Evolutionary conservation across 2,888 invertebrate species (phyloP), one percentile per base, ranked within the genome.

Genomic region (Agrotis puta): DNA sequence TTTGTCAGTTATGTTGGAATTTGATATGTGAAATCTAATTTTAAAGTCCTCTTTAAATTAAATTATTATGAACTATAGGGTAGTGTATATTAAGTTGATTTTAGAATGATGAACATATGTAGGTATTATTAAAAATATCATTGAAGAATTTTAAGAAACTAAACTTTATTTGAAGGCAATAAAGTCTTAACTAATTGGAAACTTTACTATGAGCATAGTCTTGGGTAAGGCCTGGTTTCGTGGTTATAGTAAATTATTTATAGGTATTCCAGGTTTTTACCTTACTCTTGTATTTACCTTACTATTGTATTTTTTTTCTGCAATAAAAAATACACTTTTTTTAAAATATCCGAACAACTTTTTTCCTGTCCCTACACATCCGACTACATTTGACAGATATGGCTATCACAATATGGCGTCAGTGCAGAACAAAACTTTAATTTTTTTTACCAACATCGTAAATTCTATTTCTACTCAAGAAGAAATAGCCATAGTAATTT

Each of bases 381-480:
- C 0, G 39, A 1, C n/a, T n/a, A n/a, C n/a, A n/a, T 39, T 11
- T 11, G 39, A 11, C 39, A 39, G 39, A 9, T 39, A 39, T 39
- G 39, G 2, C 11, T n/a, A 11, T 33, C 27, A 39, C 1, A 39
- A 1, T 39, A 39, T 11, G 2, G n/a, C n/a, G 5, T 14, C n/a
- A n/a, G n/a, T n/a, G n/a, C n/a, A n/a, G n/a, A n/a, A n/a, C n/a
- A 13, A 27, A 33, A 33, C 13, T 56, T 56, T 2, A 43, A 39
- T 22, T 59, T 33, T 50, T 43, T 57, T 70, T 50, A 43, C 18
- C 1, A 68, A 43, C 22, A 61, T 11, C 27, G 9, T n/a, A 7
- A 6, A 18, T 45, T 14, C 39, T 72, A 70, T 70, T 63, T 47
- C 39, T 53, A 62, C 1, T 14, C 14, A 47, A 16, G 18, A 39